phyloP scores from a whole-genome alignment of 92 coral and sea anemone species.

The Phymanthus crucifer region DNA sequence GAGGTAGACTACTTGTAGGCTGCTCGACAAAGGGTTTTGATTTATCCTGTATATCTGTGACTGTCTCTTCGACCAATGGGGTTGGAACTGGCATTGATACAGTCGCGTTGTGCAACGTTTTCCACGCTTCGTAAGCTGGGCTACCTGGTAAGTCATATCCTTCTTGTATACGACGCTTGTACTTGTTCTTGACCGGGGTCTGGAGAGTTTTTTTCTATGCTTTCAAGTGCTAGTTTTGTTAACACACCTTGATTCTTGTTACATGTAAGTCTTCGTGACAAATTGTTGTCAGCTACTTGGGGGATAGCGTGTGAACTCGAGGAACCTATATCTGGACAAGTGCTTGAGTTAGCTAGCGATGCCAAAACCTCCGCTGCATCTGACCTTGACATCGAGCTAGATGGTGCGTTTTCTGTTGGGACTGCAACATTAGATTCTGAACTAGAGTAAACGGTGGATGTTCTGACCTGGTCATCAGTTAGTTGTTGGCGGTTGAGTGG shows the following conservation, averaged over 20 bases:
- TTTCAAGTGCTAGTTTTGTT: slow-evolving; percentile 17
- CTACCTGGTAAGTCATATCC: slow-evolving; percentile 27
- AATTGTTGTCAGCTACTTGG: not conserved
- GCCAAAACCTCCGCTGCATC: slow-evolving; percentile 2
- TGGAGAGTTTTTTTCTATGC: slow-evolving; percentile 25
- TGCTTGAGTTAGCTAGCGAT: not conserved
- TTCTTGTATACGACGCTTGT: slow-evolving; percentile 3
- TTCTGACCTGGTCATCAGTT: slow-evolving; percentile 16
- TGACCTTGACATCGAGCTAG: not conserved
- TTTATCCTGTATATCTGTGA: not conserved
- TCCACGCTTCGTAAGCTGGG: slow-evolving; percentile 14
- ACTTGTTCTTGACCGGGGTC: not conserved
- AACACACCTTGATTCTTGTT: not conserved
- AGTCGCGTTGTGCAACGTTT: slow-evolving; percentile 17
- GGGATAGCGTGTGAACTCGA: not conserved
- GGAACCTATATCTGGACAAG: not conserved
- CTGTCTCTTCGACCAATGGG: not conserved
- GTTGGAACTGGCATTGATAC: not conserved
- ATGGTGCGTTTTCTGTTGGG: not conserved
- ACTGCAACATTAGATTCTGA: not conserved
- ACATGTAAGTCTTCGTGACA: not conserved
- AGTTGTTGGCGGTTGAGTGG: slow-evolving; percentile 34
- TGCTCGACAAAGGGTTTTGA: no score
- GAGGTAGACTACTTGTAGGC: no score
- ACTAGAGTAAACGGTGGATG: slow-evolving; percentile 20